phyloP scores from a whole-genome alignment of 2,113 vertebrate genomes.

The Rhinichthys klamathensis region DNA sequence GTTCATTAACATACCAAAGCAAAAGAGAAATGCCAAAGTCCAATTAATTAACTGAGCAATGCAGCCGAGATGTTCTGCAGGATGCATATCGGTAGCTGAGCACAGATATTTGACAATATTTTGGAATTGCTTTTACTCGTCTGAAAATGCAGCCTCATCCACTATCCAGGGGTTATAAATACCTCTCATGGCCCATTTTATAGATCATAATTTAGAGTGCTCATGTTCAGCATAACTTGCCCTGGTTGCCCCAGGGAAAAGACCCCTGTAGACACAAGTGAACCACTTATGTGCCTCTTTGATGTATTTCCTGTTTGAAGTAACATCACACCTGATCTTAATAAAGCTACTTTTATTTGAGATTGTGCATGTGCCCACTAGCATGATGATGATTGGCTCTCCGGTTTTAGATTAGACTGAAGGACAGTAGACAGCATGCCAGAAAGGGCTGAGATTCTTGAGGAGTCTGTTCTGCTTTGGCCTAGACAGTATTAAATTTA shows the following conservation, averaged over 20 bases:
- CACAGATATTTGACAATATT: conserved; percentile 13
- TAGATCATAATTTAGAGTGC: conserved; percentile 19
- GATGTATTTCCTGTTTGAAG: conserved; percentile 43
- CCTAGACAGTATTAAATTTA: conserved; percentile 15
- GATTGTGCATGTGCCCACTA: neutral
- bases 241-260: neutral
- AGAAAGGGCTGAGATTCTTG: conserved; percentile 17
- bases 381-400: neutral
- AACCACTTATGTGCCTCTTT: conserved; percentile 30
- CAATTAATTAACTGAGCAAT: conserved; percentile 1
- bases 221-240: conserved; percentile 18
- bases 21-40: conserved; percentile 33
- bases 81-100: conserved; percentile 1
- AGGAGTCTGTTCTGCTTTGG: neutral
- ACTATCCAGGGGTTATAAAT: conserved; percentile 28
- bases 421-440: conserved; percentile 30
- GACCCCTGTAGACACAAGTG: conserved; percentile 23
- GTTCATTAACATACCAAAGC: conserved; percentile 45
- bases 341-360: neutral
- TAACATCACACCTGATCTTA: conserved; percentile 34
- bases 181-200: conserved; percentile 19
- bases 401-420: conserved; percentile 21
- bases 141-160: conserved; percentile 19
- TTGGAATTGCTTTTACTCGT: conserved; percentile 1
- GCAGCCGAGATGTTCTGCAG: neutral